Base-by-base conservation (phyloP, 2,113 vertebrate genomes). In the Callospermophilus lateralis region DNA sequence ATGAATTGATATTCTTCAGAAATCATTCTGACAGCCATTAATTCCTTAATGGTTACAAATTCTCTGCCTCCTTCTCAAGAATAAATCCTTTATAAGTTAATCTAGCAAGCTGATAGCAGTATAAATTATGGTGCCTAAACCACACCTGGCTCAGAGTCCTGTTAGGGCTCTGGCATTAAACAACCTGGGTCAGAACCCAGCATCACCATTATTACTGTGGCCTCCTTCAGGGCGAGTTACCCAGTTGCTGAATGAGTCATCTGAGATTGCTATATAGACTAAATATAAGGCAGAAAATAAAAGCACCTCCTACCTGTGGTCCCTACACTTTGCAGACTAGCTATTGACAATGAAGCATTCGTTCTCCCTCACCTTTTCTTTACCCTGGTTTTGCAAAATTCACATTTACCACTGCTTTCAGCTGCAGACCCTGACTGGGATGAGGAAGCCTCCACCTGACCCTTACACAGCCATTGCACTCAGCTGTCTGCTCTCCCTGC, bases 1-100 rank as follows among this genome's bases (percentile, higher is more conserved):
- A 88, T 68, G 77, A 90, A 80, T 39, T 94, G 42, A 92, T 17
- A 9, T 76, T 80, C 67, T 94, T 83, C 48, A 81, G 76, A 83
- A 90, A 84, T 79, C 68, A 87, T 55, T 68, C 39, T 70, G 67
- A 72, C 34, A 63, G 73, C 26, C 78, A 76, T 76, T 34, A 61
- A 53, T 72, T 80, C 48, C 22, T 16, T 51, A 26, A 72, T 2
- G 22, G 77, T 39, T 84, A 45, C 15, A 87, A 88, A 78, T 88
- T 86, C 42, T 55, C 32, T 88, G 84, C 24, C 20, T 67, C 13
- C 58, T 16, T 87, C 51, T 63, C 68, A 68, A 92, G 37, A 92
- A 81, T 0, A 16, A 89, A 58, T 24, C 28, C 58, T 51, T 70
- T 32, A 9, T 6, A 3, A 67, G 39, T 42, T 90, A 74, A 32